Evolutionary conservation across 2,888 invertebrate species (phyloP), one percentile per base, ranked within the genome.

Genomic region (Drosophila paranaensis): DNA sequence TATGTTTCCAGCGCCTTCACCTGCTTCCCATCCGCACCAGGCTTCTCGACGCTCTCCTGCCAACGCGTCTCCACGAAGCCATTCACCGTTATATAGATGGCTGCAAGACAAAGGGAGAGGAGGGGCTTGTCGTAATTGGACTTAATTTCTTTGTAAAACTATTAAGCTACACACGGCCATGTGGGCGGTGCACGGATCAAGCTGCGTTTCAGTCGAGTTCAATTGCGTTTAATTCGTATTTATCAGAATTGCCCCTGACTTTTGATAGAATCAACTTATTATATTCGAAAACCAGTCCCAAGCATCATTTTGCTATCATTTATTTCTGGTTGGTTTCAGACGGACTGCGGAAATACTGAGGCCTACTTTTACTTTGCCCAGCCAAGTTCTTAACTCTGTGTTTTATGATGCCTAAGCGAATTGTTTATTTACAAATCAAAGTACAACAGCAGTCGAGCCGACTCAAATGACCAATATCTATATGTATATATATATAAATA

Each of bases 31-130:
- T 92, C 89, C 4, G 89, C 63, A 60, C 90, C 91, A 61, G 89
- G 66, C 55, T 91, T 91, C 20, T 82, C 85, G 33, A 92, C 83
- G 35, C 74, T 90, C 73, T 92, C 92, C 39, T 90, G 91, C 92
- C 92, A 92, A 67, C 93, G 91, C 30, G 91, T 92, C 87, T 92
- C 92, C 11, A 91, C 88, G 46, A 88, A 91, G 10, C 92, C 92
- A 66, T 91, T 92, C 3, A 93, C 81, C 16, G 88, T 92, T 50
- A 93, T 90, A 55, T 84, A 91, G 60, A 92, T 92, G 43, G 93
- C 92, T 92, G 56, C 4, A 14, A n/a, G 39, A 6, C 14, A 60
- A 33, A 9, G 37, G 16, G 16, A 54, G 30, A 16, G 40, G 16
- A 39, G 14, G 37, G 13, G 16, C 42, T 53, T 11, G 6, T 27